phyloP scores from a whole-genome alignment of 2,888 invertebrate genomes.

The Zaprionus obscuricornis region DNA sequence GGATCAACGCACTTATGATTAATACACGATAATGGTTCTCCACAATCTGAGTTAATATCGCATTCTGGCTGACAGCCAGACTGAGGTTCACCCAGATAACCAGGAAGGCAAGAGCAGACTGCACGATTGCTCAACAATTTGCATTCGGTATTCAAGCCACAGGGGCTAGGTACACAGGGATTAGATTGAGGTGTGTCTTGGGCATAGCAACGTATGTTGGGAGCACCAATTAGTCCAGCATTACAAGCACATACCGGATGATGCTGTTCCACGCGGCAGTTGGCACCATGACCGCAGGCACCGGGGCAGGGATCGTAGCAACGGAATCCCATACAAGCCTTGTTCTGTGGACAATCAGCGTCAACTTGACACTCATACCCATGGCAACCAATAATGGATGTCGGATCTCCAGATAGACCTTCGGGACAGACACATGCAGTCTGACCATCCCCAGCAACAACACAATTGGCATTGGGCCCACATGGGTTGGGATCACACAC shows the following conservation, averaged over 20 bases:
- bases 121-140: conserved; percentile 88
- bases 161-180: conserved; percentile 90
- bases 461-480: conserved; percentile 90
- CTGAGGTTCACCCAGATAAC: conserved; percentile 91
- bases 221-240: conserved; percentile 90
- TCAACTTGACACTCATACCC: conserved; percentile 92
- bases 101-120: conserved; percentile 90
- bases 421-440: conserved; percentile 89
- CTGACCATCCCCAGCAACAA: conserved; percentile 87
- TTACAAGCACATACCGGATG: conserved; percentile 91
- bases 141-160: conserved; percentile 92
- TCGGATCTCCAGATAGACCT: conserved; percentile 91
- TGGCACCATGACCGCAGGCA: conserved; percentile 90
- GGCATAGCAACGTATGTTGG: conserved; percentile 88
- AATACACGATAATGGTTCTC: conserved; percentile 89
- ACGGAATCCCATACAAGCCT: conserved; percentile 91
- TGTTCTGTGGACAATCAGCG: conserved; percentile 89
- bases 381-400: conserved; percentile 88
- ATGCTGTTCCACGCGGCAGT: conserved; percentile 90
- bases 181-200: conserved; percentile 85
- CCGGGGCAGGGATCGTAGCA: conserved; percentile 93
- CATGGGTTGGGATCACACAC: conserved; percentile 92
- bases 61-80: conserved; percentile 91
- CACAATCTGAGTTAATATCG: conserved; percentile 92
- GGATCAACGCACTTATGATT: conserved; percentile 90